phyloP scores from a whole-genome alignment of 2,888 invertebrate genomes.

The Latrodectus elegans region DNA sequence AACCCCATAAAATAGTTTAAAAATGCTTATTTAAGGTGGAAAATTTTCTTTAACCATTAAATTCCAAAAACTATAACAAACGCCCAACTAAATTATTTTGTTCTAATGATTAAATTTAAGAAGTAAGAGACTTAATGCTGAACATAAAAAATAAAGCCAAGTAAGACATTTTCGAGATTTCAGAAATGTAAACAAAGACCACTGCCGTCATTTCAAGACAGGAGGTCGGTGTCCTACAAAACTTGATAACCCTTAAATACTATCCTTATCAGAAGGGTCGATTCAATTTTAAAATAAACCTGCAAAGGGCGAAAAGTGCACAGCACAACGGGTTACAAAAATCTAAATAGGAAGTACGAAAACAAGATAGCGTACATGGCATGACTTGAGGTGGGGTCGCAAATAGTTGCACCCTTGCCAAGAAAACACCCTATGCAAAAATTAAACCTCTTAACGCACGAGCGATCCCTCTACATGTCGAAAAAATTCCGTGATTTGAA shows the following conservation, averaged over 20 bases:
- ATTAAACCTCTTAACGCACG: constrained; percentile 18
- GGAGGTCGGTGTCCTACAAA: not conserved
- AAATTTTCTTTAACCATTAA: too few relatives aligned
- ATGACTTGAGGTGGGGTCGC: constrained; percentile 13
- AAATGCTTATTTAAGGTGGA: too few relatives aligned
- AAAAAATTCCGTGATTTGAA: not conserved
- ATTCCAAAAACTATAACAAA: too few relatives aligned
- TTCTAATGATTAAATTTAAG: too few relatives aligned
- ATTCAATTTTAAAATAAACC: constrained; percentile 2
- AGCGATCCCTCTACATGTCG: not conserved
- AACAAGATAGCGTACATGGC: not conserved
- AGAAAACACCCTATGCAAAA: constrained; percentile 32
- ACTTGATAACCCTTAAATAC: not conserved
- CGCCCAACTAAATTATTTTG: too few relatives aligned
- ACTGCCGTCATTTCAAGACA: not conserved
- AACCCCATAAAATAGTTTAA: too few relatives aligned
- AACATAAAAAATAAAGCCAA: too few relatives aligned
- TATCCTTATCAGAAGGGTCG: not conserved
- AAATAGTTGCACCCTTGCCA: constrained; percentile 57
- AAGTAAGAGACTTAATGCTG: too few relatives aligned
- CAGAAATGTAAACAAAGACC: too few relatives aligned
- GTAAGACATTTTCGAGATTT: too few relatives aligned
- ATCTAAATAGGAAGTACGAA: constrained; percentile 1
- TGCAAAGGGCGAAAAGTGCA: not conserved
- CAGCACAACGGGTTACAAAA: not conserved